Conservation (phyloP, 35 echinoderm and acorn worm genomes). For the Heliocidaris tuberculata region DNA sequence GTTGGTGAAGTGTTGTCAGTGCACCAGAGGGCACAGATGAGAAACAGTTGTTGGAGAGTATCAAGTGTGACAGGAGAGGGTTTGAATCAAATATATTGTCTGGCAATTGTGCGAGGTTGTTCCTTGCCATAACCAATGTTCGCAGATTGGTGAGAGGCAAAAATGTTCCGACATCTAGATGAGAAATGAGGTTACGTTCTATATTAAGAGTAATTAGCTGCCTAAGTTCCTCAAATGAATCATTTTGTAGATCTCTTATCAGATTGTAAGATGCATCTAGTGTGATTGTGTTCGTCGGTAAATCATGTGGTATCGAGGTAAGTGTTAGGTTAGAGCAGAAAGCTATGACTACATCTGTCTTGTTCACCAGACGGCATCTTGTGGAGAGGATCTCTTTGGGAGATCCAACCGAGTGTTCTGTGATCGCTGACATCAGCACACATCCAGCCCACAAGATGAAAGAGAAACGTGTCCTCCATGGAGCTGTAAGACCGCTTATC, state of each 20-base stretch:
- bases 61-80: not conserved
- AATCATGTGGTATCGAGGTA: not conserved
- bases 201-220: not conserved
- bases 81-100: not conserved
- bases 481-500: not conserved
- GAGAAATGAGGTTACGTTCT: not conserved
- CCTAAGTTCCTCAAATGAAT: not conserved
- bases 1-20: not conserved
- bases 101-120: not conserved
- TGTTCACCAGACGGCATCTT: not conserved
- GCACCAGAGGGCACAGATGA: not conserved
- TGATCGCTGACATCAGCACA: not conserved
- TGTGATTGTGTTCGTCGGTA: not conserved
- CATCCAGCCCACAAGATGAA: not conserved
- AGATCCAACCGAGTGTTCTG: not conserved
- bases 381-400: not conserved
- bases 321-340: not conserved
- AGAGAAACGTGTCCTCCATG: not conserved
- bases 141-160: not conserved
- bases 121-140: not conserved
- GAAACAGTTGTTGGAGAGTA: not conserved
- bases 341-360: not conserved
- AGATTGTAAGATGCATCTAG: not conserved
- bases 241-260: not conserved
- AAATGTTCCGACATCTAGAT: not conserved